A percentile compares a stretch with the other conserved stretches of the same genome.
Evolutionary conservation across 1,140 invertebrate genomes (phyloP).

Genomic region (Zophobas morio): DNA sequence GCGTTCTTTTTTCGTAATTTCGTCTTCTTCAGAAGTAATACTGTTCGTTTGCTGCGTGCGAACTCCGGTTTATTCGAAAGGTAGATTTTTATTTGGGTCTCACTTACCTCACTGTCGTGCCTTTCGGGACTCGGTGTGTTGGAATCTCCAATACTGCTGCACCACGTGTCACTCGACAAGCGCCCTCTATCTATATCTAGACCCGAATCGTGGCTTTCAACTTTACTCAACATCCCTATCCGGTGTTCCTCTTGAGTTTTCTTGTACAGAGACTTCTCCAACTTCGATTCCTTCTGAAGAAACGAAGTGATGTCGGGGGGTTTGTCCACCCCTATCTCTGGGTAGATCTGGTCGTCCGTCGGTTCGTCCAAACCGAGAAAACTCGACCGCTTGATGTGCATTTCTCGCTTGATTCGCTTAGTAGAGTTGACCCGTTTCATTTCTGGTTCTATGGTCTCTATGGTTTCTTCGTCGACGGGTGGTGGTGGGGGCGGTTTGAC

Average conservation of each 20-base stretch:
- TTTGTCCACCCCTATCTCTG: slow-evolving; percentile 77
- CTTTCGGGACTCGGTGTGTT: slow-evolving; percentile 80
- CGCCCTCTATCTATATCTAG: slow-evolving; percentile 78
- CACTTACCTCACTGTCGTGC: slow-evolving; percentile 78
- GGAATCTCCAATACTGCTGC: slow-evolving; percentile 75
- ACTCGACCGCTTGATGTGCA: slow-evolving; percentile 86
- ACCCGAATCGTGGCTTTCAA: slow-evolving; percentile 82
- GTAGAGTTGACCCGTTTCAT: slow-evolving; percentile 85
- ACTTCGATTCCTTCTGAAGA: slow-evolving; percentile 83
- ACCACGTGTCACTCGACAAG: slow-evolving; percentile 73
- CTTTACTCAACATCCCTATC: slow-evolving; percentile 60
- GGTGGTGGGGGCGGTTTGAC: slow-evolving; percentile 91
- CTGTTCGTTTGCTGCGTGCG: slow-evolving; percentile 62
- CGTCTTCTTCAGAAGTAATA: slow-evolving; percentile 77
- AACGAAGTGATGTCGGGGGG: slow-evolving; percentile 86
- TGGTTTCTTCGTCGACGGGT: slow-evolving; percentile 70
- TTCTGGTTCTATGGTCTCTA: slow-evolving; percentile 64
- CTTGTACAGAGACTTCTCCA: slow-evolving; percentile 80
- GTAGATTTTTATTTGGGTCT: background rate
- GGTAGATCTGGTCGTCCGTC: slow-evolving; percentile 78
- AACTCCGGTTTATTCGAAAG: background rate
- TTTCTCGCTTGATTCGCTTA: slow-evolving; percentile 88
- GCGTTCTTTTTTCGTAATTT: slow-evolving; percentile 79
- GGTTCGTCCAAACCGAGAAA: slow-evolving; percentile 87
- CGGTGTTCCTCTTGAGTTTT: slow-evolving; percentile 69